A percentile compares a stretch with the other conserved stretches of the same genome.
phyloP scores from a whole-genome alignment of 2,113 vertebrate genomes.

The Shinisaurus crocodilurus region DNA sequence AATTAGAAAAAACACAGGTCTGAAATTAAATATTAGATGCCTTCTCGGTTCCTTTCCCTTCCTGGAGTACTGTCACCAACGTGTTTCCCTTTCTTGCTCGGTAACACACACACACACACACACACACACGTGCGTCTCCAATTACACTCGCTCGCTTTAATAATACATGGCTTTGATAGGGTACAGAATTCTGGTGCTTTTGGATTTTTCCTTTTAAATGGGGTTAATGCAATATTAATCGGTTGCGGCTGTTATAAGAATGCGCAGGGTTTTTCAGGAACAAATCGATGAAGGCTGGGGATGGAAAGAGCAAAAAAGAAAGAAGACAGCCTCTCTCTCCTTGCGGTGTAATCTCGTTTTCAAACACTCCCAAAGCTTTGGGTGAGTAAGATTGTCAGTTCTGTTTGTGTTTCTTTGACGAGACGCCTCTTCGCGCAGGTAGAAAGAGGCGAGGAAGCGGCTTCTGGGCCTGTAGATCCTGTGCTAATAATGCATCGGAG shows the following conservation, averaged over 20 bases:
- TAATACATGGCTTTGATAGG: slow-evolving; percentile 77
- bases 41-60: slow-evolving; percentile 68
- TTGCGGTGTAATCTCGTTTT: slow-evolving; percentile 45
- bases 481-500: neutral
- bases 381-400: slow-evolving; percentile 64
- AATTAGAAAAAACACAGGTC: slow-evolving; percentile 90
- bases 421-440: neutral
- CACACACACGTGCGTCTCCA: slow-evolving; percentile 66
- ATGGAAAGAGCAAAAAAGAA: slow-evolving; percentile 40
- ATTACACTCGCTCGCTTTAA: slow-evolving; percentile 75
- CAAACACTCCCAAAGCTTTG: slow-evolving; percentile 39
- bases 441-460: neutral
- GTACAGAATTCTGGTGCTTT: slow-evolving; percentile 60
- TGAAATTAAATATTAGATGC: slow-evolving; percentile 83
- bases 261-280: slow-evolving; percentile 81
- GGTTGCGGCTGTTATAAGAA: slow-evolving; percentile 86
- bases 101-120: slow-evolving; percentile 30
- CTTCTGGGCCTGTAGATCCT: neutral
- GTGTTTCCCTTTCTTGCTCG: slow-evolving; percentile 65
- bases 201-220: slow-evolving; percentile 57
- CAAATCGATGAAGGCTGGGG: slow-evolving; percentile 79
- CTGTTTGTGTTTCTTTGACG: slow-evolving; percentile 2
- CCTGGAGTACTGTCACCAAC: slow-evolving; percentile 69
- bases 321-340: slow-evolving; percentile 51
- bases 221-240: slow-evolving; percentile 92